These are phyloP conservation scores for Spilosoma lubricipeda DNA, from an alignment of 2,888 invertebrate genomes.

Conservation along the genomic window DNA sequence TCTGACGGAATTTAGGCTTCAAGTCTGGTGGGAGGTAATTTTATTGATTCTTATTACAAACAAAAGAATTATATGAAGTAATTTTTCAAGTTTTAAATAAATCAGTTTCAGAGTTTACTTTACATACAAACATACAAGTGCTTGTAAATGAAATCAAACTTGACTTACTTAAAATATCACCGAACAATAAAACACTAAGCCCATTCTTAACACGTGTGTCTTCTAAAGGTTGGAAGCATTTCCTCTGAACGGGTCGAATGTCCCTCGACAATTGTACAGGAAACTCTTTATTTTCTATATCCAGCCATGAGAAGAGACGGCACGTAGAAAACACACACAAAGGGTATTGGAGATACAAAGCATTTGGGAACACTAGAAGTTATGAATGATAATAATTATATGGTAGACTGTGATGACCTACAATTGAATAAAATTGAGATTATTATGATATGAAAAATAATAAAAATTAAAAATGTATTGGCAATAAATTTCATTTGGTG, in stretches of 20 bases:
- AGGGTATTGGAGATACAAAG: slow-evolving; percentile 17
- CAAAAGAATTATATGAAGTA: background rate
- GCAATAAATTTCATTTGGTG: background rate
- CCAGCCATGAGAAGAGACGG: slow-evolving; percentile 61
- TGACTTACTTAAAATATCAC: slow-evolving; percentile 28
- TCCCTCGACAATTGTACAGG: slow-evolving; percentile 77
- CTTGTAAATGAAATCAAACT: slow-evolving; percentile 38
- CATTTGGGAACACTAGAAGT: slow-evolving; percentile 34
- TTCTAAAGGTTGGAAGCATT: slow-evolving; percentile 64
- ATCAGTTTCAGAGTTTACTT: background rate
- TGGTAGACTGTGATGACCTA: slow-evolving; percentile 17
- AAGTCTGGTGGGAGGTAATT: background rate
- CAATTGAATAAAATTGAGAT: background rate
- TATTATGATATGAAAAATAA: background rate
- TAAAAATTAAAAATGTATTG: no score
- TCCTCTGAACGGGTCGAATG: slow-evolving; percentile 67
- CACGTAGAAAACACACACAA: slow-evolving; percentile 67
- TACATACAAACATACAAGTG: background rate
- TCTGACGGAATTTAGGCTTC: no score
- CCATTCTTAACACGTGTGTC: slow-evolving; percentile 78
- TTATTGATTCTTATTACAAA: background rate
- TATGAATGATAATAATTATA: slow-evolving; percentile 47
- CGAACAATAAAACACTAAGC: slow-evolving; percentile 49
- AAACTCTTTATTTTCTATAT: slow-evolving; percentile 80
- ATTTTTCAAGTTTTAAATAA: background rate